phyloP scores from a whole-genome alignment of 2,113 vertebrate species.

The Lontra canadensis region DNA sequence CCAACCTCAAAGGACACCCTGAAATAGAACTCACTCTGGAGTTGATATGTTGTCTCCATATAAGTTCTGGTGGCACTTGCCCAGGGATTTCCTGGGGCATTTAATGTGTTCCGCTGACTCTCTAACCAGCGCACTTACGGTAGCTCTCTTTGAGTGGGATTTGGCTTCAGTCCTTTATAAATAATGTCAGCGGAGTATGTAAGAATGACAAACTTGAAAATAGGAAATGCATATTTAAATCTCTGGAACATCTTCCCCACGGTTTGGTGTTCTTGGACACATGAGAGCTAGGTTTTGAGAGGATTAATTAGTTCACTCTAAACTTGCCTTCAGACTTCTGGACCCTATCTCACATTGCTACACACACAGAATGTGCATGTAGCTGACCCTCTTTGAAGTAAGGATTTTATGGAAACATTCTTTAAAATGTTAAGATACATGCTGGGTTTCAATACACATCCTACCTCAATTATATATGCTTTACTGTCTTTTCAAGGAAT shows the following conservation, averaged over 20 bases:
- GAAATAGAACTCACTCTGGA: conserved; percentile 38
- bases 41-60: not conserved
- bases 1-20: conserved; percentile 44
- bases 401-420: not conserved
- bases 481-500: not conserved
- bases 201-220: conserved; percentile 56
- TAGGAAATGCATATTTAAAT: conserved; percentile 42
- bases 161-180: conserved; percentile 43
- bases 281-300: conserved; percentile 13
- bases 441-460: not conserved
- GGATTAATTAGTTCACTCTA: conserved; percentile 36
- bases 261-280: conserved; percentile 38
- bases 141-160: not conserved
- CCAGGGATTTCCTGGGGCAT: conserved; percentile 9
- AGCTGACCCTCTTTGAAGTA: not conserved
- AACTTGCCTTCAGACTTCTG: conserved; percentile 6
- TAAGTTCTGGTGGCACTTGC: not conserved
- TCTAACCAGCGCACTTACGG: not conserved
- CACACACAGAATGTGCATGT: not conserved
- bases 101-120: conserved; percentile 21
- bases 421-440: not conserved
- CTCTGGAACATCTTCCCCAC: conserved; percentile 17
- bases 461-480: not conserved
- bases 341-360: not conserved
- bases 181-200: conserved; percentile 35